Percentiles rank a stretch among this genome's conserved stretches.
Conservation (phyloP, 2,113 vertebrate genomes). For the Eclectus roratus region DNA sequence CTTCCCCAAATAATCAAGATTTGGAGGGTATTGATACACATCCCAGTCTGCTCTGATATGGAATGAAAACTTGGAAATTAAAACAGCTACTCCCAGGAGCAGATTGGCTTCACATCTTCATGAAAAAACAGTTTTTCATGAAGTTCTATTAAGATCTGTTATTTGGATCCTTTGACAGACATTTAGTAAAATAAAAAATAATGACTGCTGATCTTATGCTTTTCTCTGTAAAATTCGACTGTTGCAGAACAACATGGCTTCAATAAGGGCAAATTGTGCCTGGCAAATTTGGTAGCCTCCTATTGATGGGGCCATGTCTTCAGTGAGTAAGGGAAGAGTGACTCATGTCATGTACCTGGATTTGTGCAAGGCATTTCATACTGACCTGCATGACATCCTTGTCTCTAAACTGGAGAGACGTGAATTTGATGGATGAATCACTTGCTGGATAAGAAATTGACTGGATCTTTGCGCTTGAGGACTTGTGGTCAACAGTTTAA, state of each 20-base stretch:
- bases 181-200: background rate
- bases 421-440: background rate
- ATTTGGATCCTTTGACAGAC: background rate
- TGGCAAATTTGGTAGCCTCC: background rate
- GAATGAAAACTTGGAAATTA: background rate
- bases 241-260: background rate
- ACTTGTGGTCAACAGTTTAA: background rate
- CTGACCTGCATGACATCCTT: background rate
- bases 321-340: background rate
- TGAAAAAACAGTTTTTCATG: background rate
- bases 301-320: background rate
- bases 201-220: background rate
- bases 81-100: background rate
- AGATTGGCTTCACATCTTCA: background rate
- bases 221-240: background rate
- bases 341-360: background rate
- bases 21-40: accelerated
- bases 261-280: background rate
- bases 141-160: background rate
- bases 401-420: background rate
- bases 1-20: background rate
- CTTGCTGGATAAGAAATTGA: background rate
- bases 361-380: background rate
- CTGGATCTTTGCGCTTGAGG: background rate
- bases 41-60: background rate